Conservation (phyloP, 1,140 invertebrate genomes). For the Anastrepha ludens region DNA sequence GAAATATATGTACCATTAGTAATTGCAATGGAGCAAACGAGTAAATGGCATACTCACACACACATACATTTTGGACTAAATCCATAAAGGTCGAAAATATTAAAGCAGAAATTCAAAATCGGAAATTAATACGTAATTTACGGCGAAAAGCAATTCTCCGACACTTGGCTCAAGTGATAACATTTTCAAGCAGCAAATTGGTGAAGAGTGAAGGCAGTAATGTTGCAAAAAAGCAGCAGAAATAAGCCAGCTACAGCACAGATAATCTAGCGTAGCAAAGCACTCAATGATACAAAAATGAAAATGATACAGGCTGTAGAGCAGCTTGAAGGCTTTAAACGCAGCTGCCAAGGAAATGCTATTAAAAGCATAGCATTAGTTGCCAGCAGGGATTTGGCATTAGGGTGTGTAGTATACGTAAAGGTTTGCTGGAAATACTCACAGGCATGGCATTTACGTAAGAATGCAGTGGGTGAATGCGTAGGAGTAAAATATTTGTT, state of each 20-base stretch:
- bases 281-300: not conserved
- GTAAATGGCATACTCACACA: too few relatives aligned
- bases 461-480: not conserved
- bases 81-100: not conserved
- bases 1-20: too few relatives aligned
- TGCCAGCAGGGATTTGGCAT: slow-evolving; percentile 18
- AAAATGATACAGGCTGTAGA: not conserved
- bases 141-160: not conserved
- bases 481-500: not conserved
- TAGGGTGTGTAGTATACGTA: not conserved
- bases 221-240: not conserved
- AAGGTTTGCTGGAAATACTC: not conserved
- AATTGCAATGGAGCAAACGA: too few relatives aligned
- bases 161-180: not conserved
- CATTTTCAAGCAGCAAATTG: slow-evolving; percentile 13
- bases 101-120: slow-evolving; percentile 21
- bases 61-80: too few relatives aligned
- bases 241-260: not conserved
- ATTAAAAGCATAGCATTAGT: slow-evolving; percentile 30
- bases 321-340: not conserved
- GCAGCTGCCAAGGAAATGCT: not conserved
- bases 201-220: not conserved
- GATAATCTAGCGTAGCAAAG: not conserved
- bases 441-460: not conserved
- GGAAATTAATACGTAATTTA: not conserved